Conservation (phyloP, 2,797 vertebrate genomes). For the Falco novaeseelandiae region DNA sequence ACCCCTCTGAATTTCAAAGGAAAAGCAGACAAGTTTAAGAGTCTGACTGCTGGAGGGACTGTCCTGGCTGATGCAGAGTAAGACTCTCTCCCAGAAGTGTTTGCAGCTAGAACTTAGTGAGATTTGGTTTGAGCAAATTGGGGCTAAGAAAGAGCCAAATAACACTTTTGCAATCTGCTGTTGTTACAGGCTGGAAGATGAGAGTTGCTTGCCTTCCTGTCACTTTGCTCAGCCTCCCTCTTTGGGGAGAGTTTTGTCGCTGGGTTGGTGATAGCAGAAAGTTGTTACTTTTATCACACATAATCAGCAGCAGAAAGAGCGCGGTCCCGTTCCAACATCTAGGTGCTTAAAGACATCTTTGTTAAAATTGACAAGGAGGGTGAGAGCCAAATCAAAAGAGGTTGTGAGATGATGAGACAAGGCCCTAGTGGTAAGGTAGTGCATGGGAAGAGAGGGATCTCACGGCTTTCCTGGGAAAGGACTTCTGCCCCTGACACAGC, state of each 20-base stretch:
- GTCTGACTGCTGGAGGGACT: not conserved
- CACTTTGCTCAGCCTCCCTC: not conserved
- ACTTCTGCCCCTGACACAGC: not conserved
- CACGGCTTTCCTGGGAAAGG: not conserved
- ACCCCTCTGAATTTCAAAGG: not conserved
- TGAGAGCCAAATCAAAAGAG: not conserved
- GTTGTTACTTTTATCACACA: conserved; percentile 29
- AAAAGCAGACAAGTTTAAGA: not conserved
- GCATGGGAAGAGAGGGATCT: not conserved
- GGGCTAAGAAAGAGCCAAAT: not conserved
- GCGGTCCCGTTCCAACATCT: not conserved
- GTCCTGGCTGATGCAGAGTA: not conserved
- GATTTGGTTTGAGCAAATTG: not conserved
- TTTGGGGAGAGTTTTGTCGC: not conserved
- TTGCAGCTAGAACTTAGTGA: not conserved
- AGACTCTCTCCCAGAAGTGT: not conserved
- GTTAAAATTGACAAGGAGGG: not conserved
- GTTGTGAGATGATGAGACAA: not conserved
- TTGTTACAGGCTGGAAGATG: not conserved
- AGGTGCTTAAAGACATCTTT: not conserved
- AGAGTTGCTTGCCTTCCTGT: not conserved
- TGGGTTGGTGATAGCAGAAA: not conserved
- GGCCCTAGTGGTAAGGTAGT: not conserved
- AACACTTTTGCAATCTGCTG: not conserved
- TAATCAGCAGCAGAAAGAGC: conserved; percentile 1